Conservation (phyloP, 2,888 invertebrate species). For the Hymenopus coronatus region DNA sequence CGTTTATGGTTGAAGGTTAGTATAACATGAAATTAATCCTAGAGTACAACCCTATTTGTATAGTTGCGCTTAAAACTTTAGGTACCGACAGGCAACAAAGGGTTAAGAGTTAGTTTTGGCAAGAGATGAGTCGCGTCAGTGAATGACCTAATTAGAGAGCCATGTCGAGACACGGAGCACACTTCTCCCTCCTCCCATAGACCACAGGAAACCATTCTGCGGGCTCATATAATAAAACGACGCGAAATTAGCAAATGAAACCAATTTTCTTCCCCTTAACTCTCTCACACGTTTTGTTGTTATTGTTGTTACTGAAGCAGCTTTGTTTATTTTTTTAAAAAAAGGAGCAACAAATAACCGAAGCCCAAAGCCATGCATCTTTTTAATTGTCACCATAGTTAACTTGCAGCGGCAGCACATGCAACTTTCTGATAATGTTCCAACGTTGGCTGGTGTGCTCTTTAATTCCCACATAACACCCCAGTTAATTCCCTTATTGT, state of each 20-base stretch:
- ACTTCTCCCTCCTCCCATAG: too few relatives aligned
- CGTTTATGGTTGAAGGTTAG: too few relatives aligned
- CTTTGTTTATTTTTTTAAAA: neutral
- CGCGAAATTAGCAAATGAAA: conserved; percentile 13
- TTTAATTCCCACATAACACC: conserved; percentile 20
- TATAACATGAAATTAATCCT: too few relatives aligned
- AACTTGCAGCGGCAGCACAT: neutral
- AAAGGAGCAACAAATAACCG: neutral
- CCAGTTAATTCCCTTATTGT: conserved; percentile 19
- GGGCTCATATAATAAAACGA: neutral
- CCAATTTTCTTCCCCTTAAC: neutral
- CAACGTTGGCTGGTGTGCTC: neutral
- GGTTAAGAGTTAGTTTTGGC: neutral
- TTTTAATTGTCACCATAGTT: neutral
- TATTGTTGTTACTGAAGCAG: neutral
- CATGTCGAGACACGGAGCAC: neutral
- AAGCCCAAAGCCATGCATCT: conserved; percentile 3
- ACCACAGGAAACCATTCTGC: neutral
- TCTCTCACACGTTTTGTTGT: neutral
- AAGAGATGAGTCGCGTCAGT: neutral
- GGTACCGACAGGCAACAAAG: too few relatives aligned
- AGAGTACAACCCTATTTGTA: too few relatives aligned
- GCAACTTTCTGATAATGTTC: neutral
- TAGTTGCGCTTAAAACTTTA: too few relatives aligned
- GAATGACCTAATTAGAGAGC: neutral